Base-by-base conservation (phyloP, 2,113 vertebrate species). In the Sylvia atricapilla region DNA sequence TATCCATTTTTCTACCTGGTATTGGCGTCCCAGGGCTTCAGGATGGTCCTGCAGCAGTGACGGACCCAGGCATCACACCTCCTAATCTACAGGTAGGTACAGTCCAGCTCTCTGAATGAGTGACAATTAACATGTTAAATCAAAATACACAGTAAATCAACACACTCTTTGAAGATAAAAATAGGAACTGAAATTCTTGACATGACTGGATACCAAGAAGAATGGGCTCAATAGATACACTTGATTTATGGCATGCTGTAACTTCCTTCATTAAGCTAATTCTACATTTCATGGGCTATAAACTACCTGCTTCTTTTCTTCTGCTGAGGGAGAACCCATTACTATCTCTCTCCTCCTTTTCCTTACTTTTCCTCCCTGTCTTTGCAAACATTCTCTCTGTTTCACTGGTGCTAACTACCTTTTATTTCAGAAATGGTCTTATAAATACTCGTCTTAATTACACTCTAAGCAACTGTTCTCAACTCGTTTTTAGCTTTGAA, bases 401-500 rank as follows among this genome's bases (percentile, higher is more conserved):
- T 93, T 92, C 84, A 46, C 49, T 95, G 39, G 52, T 97, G 88
- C 85, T 93, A 92, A 86, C 90, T 95, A 96, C 95, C 95, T 94
- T 95, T 93, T 83, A 85, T 96, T 96, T 95, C 77, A 87, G 91
- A 92, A 82, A 84, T 92, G 83, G 49, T 92, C 94, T 95, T 97
- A 97, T 94, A 96, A 96, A 95, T 96, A 95, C 94, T 93, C 2
- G 3, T 94, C 94, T 96, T 96, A 96, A 97, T 96, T 97, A 86
- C 94, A 78, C 90, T 95, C 89, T 77, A 84, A 95, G 92, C 94
- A 97, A 96, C 92, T 97, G 96, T 96, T 97, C 90, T 92, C 94
- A 81, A 52, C 80, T 97, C 35, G 92, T 95, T 95, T 97, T 97
- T 97, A 97, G 96, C 94, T 97, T 96, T 95, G 79, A 97, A 97